Base-by-base conservation (phyloP, 2,888 invertebrate species). In the Aphidius colemani region DNA sequence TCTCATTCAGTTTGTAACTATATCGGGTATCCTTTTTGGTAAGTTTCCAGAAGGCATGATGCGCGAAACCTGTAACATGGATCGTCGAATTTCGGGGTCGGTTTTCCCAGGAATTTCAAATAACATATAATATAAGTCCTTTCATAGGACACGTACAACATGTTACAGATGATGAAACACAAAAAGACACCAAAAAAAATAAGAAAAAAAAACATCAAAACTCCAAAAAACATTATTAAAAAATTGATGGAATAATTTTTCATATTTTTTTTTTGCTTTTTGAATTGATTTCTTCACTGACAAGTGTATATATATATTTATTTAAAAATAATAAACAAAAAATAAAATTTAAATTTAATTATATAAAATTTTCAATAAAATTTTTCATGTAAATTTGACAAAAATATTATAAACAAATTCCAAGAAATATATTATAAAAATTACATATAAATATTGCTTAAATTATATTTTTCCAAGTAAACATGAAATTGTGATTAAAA, bases 41-140 rank as follows among this genome's bases (percentile, higher is more conserved):
- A 56, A 57, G 9, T 30, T 57, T 62, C 44, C 57, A 62, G 57
- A 18, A 43, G 44, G 45, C 46, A 50, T 57, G 51, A 62, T 50
- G 39, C 50, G 45, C 57, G 11, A 39, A 48, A 48, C 7, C 49
- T 56, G 45, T 51, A 57, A 30, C 40, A 62, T 45, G 51, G 62
- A 57, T 45, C 62, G 57, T 44, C 45, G 57, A 56, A 57, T 51
- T 62, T 57, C 51, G 50, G 57, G 57, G 62, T 62, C 51, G 57
- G 39, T 61, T 62, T 57, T 51, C 51, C 44, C 43, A 41, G 2
- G 30, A 30, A 48, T 13, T 11, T 48, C 48, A 13, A 11, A 48
- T 48, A 30, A 30, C n/a, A n/a, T 30, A 30, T 30, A 30, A 30
- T 30, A 30, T 30, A 30, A 30, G 30, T 5, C 3, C 5, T 30